Evolutionary conservation across 2,113 vertebrate species (phyloP), one percentile per base, ranked within the genome.

Genomic region (Abramis brama): DNA sequence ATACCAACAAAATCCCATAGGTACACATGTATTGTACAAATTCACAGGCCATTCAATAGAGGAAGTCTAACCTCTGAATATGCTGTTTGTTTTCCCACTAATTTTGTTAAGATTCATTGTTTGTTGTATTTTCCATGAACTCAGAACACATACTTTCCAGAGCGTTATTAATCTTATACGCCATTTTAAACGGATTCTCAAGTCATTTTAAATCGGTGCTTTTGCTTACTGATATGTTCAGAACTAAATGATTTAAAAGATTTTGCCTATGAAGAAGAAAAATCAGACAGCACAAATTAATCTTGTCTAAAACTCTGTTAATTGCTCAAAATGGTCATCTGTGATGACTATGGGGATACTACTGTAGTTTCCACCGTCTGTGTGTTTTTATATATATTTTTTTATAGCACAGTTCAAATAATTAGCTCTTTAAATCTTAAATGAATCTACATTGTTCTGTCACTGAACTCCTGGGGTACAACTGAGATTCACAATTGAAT

Each of bases 61-160:
- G 59, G 30, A 19, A 33, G 57, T 10, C 12, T 45, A 76, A 45
- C 0, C 11, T 33, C 55, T 33, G 21, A 23, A 68, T n/a, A 52
- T 21, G 33, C 15, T 43, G 62, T 82, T 82, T 68, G 79, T 82
- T 55, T 85, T 76, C 39, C 57, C 59, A 66, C 8, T 66, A 2
- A 85, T 77, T 75, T 75, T 43, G 30, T 78, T 78, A 43, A 0
- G 50, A 30, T 2, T 30, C 4, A 45, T 55, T 66, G 74, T 36
- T 85, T 85, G 76, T 79, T 79, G 21, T 59, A 71, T 66, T 70
- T 71, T 85, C 62, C 50, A 60, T 80, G 36, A 59, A 39, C 50
- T 66, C 25, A 43, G 5, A 23, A 50, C 45, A 55, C 25, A 70
- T 52, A n/a, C 36, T 62, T 62, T 79, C 9, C 30, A 68, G 4